A percentile compares a stretch with the other conserved stretches of the same genome.
Evolutionary conservation across 1,140 invertebrate genomes (phyloP).

Genomic region (Muscidifurax raptorellus): DNA sequence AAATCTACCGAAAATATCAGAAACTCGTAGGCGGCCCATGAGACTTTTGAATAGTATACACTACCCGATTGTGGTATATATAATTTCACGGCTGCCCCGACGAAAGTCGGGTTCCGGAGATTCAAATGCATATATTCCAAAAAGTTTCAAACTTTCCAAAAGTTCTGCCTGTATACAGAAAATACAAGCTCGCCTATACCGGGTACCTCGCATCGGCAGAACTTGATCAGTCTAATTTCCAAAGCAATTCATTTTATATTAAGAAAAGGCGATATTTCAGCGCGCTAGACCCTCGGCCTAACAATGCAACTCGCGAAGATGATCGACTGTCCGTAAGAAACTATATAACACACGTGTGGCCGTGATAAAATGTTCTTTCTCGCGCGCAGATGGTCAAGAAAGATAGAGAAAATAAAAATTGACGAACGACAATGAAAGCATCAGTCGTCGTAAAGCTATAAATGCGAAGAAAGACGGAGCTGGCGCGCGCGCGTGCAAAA

Average conservation of each 20-base stretch:
- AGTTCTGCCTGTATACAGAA: no score
- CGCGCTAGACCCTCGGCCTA: neutral
- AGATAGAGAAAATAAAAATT: conserved; percentile 49
- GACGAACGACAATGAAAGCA: conserved; percentile 23
- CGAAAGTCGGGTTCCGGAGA: neutral
- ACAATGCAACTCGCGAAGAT: neutral
- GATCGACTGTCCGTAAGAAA: neutral
- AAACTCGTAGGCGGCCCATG: neutral
- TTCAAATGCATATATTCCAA: neutral
- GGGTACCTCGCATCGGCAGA: no score
- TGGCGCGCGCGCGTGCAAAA: neutral
- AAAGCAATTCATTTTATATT: neutral
- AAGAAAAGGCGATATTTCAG: no score
- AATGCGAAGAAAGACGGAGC: neutral
- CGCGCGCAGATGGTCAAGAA: conserved; percentile 42
- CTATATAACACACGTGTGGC: neutral
- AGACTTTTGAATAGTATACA: neutral
- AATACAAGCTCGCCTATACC: no score
- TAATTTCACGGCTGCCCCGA: neutral
- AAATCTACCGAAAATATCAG: neutral
- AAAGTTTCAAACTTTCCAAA: no score
- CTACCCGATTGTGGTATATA: no score
- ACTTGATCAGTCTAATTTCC: neutral
- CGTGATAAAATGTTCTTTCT: neutral
- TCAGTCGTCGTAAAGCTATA: conserved; percentile 17